phyloP scores from a whole-genome alignment of 2,113 vertebrate genomes.

The Oriolus oriolus region DNA sequence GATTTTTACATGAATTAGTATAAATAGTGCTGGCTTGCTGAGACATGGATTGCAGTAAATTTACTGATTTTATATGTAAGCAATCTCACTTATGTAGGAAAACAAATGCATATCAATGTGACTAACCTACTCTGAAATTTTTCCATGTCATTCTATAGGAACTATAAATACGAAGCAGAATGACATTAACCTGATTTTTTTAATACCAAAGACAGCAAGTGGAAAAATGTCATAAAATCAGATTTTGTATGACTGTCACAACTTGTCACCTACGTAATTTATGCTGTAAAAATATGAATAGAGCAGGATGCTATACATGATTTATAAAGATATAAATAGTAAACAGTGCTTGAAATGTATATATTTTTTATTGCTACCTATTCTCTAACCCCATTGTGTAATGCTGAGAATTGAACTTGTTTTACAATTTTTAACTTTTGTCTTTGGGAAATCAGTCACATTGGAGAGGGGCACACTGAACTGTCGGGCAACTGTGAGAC shows the following conservation, averaged over 20 bases:
- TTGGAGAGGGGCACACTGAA: neutral
- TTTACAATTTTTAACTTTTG: neutral
- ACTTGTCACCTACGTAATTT: slow-evolving; percentile 53
- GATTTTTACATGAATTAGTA: neutral
- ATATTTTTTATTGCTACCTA: slow-evolving; percentile 2
- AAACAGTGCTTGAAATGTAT: slow-evolving; percentile 43
- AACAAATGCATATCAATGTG: neutral
- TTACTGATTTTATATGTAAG: neutral
- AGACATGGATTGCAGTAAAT: neutral
- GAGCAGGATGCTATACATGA: slow-evolving; percentile 31
- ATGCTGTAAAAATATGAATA: slow-evolving; percentile 57
- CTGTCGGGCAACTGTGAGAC: neutral
- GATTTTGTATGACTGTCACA: slow-evolving; percentile 54
- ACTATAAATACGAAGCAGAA: neutral
- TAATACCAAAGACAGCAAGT: neutral
- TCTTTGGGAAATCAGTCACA: neutral
- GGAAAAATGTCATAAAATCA: slow-evolving; percentile 42
- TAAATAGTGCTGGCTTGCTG: neutral
- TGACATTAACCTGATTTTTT: slow-evolving; percentile 24
- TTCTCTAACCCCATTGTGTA: neutral
- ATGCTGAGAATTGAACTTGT: neutral
- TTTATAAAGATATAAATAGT: slow-evolving; percentile 62
- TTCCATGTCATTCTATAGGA: neutral
- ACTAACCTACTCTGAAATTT: neutral
- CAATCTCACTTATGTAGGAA: neutral